Percentiles rank a stretch among this genome's conserved stretches.
These are phyloP conservation scores for Furnarius figulus DNA, from an alignment of 2,113 vertebrate species.

Conservation along the genomic window DNA sequence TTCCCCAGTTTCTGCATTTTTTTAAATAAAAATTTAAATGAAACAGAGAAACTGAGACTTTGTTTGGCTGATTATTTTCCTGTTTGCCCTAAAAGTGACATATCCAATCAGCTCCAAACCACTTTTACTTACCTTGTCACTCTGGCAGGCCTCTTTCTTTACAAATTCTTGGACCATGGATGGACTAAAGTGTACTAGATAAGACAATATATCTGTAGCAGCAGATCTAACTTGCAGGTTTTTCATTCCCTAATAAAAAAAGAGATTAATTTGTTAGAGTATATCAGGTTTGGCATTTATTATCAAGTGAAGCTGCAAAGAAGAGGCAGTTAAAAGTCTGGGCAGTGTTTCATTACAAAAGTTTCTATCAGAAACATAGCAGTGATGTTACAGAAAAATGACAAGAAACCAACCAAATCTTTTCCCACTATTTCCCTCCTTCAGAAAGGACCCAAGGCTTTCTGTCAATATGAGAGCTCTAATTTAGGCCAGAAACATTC, in stretches of 20 bases:
- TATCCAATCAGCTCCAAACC: neutral
- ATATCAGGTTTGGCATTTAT: neutral
- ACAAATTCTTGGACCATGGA: conserved; percentile 94
- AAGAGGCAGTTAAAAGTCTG: neutral
- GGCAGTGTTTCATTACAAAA: neutral
- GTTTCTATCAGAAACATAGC: neutral
- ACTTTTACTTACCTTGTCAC: conserved; percentile 87
- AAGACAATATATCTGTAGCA: conserved; percentile 96
- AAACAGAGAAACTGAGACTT: neutral
- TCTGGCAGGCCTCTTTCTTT: conserved; percentile 95
- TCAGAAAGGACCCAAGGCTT: neutral
- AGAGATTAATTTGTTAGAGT: neutral
- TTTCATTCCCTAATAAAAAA: conserved; percentile 85
- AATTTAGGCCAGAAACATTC: neutral
- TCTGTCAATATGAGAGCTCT: neutral
- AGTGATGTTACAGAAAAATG: neutral
- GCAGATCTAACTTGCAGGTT: conserved; percentile 92
- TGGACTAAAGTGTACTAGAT: conserved; percentile 95
- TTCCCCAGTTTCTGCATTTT: neutral
- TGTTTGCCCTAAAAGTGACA: neutral
- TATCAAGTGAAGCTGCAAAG: neutral
- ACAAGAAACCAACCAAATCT: neutral
- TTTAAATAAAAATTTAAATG: neutral
- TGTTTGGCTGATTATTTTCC: neutral
- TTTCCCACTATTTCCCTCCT: neutral